Base-by-base conservation (phyloP, 2,888 invertebrate genomes). In the Leptura quadrifasciata region DNA sequence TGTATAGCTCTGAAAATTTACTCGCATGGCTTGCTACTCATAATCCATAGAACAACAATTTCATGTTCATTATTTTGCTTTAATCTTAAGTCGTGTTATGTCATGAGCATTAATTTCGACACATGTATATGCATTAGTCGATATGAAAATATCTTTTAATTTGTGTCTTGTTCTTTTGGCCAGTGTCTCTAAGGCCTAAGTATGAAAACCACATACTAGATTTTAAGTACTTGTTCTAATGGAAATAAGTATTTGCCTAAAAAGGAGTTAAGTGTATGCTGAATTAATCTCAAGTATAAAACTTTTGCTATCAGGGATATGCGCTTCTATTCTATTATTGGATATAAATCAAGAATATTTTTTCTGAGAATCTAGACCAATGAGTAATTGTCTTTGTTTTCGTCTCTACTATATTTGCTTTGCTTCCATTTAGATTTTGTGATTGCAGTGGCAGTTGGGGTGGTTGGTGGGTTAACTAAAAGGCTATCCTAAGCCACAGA, bases 11-110 rank as follows among this genome's bases (percentile, higher is more conserved):
- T 60, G 47, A 79, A 77, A 17, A 64, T 27, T 18, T 73, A 60
- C 58, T 79, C 71, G 63, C 79, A 79, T 18, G 75, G 74, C 58
- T 77, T 77, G 47, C 79, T 77, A 63, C 77, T 77, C 9, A 60
- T 57, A n/a, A 79, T 27, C 64, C 68, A 72, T 55, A 73, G 74
- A 10, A 73, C 68, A 79, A 70, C n/a, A 39, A 67, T 20, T 18
- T 74, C 60, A 21, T 57, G 31, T 35, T 18, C 39, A 24, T 24
- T 24, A 17, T 54, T n/a, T 6, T 57, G n/a, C 35, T 57, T 61
- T 24, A 61, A 72, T 72, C 27, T 75, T 64, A n/a, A 73, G 17
- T 12, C 27, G 17, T 57, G 76, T 47, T 54, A 79, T 61, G 17
- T 20, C 31, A n/a, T 47, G 47, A 47, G 47, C 47, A n/a, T 47